A percentile compares a stretch with the other conserved stretches of the same genome.
Conservation (phyloP, 2,113 vertebrate species). For the Saguinus midas region DNA sequence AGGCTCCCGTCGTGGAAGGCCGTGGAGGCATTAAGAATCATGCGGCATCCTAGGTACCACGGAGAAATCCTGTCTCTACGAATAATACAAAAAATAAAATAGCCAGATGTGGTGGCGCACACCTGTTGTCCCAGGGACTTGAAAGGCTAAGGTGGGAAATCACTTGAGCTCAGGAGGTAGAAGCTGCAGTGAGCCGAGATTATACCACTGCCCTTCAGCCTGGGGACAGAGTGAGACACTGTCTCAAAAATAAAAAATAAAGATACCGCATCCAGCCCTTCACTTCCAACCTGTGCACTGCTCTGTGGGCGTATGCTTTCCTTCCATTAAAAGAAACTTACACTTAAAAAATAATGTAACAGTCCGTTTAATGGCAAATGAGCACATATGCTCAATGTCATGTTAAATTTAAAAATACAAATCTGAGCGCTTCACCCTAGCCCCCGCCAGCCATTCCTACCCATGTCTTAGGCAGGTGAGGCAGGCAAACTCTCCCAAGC, state of each 20-base stretch:
- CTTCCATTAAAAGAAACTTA: background rate
- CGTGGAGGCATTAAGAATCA: background rate
- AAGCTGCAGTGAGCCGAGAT: too few relatives aligned
- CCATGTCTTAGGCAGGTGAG: background rate
- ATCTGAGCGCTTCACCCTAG: background rate
- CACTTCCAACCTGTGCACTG: background rate
- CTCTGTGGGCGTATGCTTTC: background rate
- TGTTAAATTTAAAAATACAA: background rate
- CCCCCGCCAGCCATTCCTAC: background rate
- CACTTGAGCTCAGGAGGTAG: too few relatives aligned
- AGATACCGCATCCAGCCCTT: background rate
- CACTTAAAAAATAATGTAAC: background rate
- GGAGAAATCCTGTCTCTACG: too few relatives aligned
- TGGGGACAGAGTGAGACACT: too few relatives aligned
- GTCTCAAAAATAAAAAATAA: too few relatives aligned
- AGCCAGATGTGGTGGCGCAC: too few relatives aligned
- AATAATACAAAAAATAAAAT: too few relatives aligned
- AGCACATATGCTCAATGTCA: background rate
- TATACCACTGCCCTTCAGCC: too few relatives aligned
- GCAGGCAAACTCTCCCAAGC: background rate
- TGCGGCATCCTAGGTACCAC: too few relatives aligned
- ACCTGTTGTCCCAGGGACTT: too few relatives aligned
- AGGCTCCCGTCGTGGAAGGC: rapidly evolving
- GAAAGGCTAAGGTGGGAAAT: too few relatives aligned
- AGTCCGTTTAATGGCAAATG: background rate